Conservation (phyloP, 2,888 invertebrate species). For the Drosophila planitibia region DNA sequence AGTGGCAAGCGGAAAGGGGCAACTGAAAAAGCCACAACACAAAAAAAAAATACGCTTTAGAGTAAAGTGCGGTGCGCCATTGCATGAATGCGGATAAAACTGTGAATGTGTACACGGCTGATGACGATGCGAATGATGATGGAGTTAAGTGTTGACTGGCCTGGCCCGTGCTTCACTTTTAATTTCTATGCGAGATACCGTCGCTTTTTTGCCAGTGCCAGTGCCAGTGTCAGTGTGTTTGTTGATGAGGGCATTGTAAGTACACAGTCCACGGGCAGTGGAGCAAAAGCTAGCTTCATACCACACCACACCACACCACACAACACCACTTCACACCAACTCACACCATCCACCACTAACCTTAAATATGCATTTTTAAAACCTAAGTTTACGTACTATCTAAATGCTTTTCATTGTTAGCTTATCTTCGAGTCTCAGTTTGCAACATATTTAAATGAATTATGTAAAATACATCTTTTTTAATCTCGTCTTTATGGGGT, state of each 20-base stretch:
- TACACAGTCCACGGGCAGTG: constrained; percentile 14
- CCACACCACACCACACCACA: background rate
- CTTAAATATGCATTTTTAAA: background rate
- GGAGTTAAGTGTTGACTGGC: constrained; percentile 51
- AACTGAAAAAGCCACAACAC: constrained; percentile 14
- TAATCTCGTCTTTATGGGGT: background rate
- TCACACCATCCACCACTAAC: background rate
- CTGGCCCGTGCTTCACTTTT: constrained; percentile 62
- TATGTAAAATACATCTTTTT: background rate
- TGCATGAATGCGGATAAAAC: constrained; percentile 13
- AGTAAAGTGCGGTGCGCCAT: constrained; percentile 45
- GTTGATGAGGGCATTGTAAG: constrained; percentile 74
- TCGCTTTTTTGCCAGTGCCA: constrained; percentile 15
- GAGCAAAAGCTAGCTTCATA: constrained; percentile 9
- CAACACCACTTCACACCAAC: constrained; percentile 1
- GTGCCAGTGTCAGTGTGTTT: constrained; percentile 34
- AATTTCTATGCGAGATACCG: constrained; percentile 57
- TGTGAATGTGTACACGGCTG: background rate
- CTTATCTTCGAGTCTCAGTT: background rate
- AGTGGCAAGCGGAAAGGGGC: constrained; percentile 48
- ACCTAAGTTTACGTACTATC: background rate
- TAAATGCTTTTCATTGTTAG: background rate
- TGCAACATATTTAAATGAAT: background rate
- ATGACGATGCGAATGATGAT: constrained; percentile 21
- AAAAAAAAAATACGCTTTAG: constrained; percentile 20